Conservation (phyloP, 2,888 invertebrate species). For the Amblyteles armatorius region DNA sequence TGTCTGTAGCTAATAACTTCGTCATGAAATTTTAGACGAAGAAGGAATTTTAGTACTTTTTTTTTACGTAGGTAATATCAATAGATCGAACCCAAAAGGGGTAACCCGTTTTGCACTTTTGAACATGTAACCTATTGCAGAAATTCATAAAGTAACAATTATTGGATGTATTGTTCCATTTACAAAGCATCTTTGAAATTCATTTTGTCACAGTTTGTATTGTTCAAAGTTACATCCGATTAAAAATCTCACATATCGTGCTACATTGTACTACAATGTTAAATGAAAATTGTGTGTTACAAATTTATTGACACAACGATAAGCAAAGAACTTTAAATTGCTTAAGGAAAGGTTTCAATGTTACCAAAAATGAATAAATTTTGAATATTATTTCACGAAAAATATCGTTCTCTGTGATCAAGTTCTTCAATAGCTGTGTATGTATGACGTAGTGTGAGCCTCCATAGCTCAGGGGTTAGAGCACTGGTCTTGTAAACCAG, state of each 20-base stretch:
- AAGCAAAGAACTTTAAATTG: background rate
- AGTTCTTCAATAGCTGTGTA: conserved; percentile 29
- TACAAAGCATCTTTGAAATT: background rate
- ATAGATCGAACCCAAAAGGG: background rate
- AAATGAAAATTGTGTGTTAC: background rate
- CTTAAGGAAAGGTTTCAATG: background rate
- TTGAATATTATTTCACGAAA: background rate
- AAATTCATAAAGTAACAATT: background rate
- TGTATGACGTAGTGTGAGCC: conserved; percentile 66
- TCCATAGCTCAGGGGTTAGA: conserved; percentile 82
- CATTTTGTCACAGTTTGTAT: background rate
- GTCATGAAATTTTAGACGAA: background rate
- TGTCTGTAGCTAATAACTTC: background rate
- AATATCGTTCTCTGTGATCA: background rate
- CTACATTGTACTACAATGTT: background rate
- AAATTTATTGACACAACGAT: background rate
- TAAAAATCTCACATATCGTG: background rate
- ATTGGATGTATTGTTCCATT: background rate
- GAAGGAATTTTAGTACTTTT: background rate
- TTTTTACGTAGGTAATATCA: background rate
- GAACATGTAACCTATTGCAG: background rate
- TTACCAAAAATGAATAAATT: background rate
- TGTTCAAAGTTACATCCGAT: background rate
- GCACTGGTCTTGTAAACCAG: conserved; percentile 85
- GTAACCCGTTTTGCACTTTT: background rate